Evolutionary conservation across 2,113 vertebrate species (phyloP).

Genomic region (Chamaetylas fuelleborni): DNA sequence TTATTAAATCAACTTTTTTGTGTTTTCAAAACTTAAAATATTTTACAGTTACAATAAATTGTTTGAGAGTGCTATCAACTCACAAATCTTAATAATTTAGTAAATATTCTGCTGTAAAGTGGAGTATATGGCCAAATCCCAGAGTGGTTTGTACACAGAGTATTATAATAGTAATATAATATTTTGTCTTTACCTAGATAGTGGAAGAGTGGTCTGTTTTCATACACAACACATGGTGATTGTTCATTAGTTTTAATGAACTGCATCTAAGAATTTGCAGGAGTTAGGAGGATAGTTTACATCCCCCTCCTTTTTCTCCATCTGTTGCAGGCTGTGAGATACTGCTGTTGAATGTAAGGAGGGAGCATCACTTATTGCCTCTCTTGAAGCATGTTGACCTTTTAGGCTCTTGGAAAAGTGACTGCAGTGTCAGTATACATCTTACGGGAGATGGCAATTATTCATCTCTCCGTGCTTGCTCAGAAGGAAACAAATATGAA

Average conservation of each 20-base stretch:
- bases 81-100: constrained; percentile 76
- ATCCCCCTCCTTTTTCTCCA: not conserved
- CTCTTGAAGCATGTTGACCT: not conserved
- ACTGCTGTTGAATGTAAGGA: not conserved
- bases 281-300: constrained; percentile 28
- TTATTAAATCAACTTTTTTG: constrained; percentile 77
- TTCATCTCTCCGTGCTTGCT: not conserved
- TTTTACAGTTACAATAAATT: constrained; percentile 73
- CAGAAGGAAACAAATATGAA: not conserved
- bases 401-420: constrained; percentile 10
- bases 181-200: constrained; percentile 60
- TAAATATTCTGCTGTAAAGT: constrained; percentile 63
- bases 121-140: constrained; percentile 39
- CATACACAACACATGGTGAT: not conserved
- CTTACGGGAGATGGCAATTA: not conserved
- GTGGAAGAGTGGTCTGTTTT: constrained; percentile 42
- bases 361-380: not conserved
- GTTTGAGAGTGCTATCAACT: constrained; percentile 55
- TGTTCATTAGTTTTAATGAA: constrained; percentile 66
- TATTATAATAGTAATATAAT: constrained; percentile 25
- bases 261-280: not conserved
- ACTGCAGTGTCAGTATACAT: not conserved
- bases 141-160: constrained; percentile 20
- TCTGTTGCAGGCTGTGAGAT: not conserved
- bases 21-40: constrained; percentile 74